A percentile compares a stretch with the other conserved stretches of the same genome.
phyloP scores from a whole-genome alignment of 2,797 vertebrate genomes.

The Etheostoma perlongum region DNA sequence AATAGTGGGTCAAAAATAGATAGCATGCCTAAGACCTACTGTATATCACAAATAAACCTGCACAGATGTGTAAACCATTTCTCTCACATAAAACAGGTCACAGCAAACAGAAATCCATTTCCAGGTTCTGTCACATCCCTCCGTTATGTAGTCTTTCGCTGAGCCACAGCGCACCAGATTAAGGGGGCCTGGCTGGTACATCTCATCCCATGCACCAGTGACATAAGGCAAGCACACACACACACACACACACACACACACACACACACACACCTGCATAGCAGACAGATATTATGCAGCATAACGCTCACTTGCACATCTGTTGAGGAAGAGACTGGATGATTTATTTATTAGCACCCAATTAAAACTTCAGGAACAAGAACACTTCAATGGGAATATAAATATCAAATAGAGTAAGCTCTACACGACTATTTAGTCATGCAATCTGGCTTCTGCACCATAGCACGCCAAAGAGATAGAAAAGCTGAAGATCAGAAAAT shows the following conservation, averaged over 20 bases:
- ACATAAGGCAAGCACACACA: constrained; percentile 71
- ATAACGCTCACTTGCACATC: constrained; percentile 80
- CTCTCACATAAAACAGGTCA: constrained; percentile 66
- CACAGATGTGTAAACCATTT: constrained; percentile 34
- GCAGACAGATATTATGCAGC: constrained; percentile 78
- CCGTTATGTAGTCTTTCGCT: constrained; percentile 65
- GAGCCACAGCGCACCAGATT: constrained; percentile 70
- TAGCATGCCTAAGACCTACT: neutral
- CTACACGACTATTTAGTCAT: constrained; percentile 84
- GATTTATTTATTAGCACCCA: constrained; percentile 87
- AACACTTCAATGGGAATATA: constrained; percentile 87
- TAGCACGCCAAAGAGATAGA: constrained; percentile 56
- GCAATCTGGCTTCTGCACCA: constrained; percentile 79
- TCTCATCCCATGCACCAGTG: constrained; percentile 71
- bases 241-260: constrained; percentile 74
- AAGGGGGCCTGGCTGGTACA: constrained; percentile 70
- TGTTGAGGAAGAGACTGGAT: constrained; percentile 84
- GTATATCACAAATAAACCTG: constrained; percentile 38
- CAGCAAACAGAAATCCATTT: constrained; percentile 64
- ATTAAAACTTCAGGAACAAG: constrained; percentile 88
- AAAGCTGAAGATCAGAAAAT: constrained; percentile 77
- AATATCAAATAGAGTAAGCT: constrained; percentile 85
- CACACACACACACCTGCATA: constrained; percentile 78
- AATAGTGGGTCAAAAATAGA: constrained; percentile 18
- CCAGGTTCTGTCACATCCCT: constrained; percentile 60